Percentiles rank a stretch among this genome's conserved stretches.
Evolutionary conservation across 2,797 vertebrate genomes (phyloP).

Genomic region (Graptemys geographica): DNA sequence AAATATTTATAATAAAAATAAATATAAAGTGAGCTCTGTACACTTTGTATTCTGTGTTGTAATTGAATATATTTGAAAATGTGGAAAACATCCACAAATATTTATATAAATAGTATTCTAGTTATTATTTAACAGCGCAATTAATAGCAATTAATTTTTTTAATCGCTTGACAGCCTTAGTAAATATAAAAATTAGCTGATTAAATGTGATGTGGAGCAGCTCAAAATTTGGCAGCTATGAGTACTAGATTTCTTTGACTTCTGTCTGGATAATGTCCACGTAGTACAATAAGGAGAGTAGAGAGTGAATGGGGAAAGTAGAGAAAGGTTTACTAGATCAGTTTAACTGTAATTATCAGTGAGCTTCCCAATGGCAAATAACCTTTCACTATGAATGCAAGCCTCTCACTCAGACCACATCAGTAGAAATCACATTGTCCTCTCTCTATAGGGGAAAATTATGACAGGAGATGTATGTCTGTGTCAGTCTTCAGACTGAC

Average conservation of each 20-base stretch:
- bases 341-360: background rate
- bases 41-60: no score
- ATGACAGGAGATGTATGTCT: background rate
- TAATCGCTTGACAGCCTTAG: no score
- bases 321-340: background rate
- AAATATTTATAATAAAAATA: no score
- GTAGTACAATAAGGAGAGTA: background rate
- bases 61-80: no score
- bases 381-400: background rate
- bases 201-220: background rate
- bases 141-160: no score
- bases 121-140: no score
- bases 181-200: background rate
- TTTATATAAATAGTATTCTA: no score
- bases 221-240: background rate
- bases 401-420: background rate
- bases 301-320: accelerated
- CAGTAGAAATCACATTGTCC: background rate
- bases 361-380: background rate
- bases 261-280: background rate
- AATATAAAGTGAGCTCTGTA: no score
- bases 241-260: background rate
- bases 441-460: slow-evolving; percentile 7
- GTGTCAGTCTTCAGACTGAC: slow-evolving; percentile 15
- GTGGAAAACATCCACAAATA: no score